Percentiles rank a stretch among this genome's conserved stretches.
These are phyloP conservation scores for Acanthococcus lagerstroemiae DNA, from an alignment of 2,888 invertebrate species.

Conservation along the genomic window DNA sequence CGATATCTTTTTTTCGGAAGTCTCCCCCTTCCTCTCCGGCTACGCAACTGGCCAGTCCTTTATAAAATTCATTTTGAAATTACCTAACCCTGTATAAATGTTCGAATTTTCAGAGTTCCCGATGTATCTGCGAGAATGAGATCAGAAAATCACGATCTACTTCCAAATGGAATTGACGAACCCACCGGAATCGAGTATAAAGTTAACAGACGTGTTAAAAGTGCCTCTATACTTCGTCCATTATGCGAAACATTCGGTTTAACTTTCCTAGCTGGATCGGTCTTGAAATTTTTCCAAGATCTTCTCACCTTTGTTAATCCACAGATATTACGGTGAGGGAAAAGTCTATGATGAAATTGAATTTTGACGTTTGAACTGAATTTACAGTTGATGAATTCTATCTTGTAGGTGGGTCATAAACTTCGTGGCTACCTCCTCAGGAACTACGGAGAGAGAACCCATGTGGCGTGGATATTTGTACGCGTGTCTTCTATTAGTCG, in stretches of 20 bases:
- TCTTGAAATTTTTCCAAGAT: conserved; percentile 74
- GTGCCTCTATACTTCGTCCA: conserved; percentile 71
- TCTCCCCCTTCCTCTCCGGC: not conserved
- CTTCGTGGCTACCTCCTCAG: too few relatives aligned
- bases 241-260: conserved; percentile 78
- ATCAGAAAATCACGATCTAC: conserved; percentile 7
- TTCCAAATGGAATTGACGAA: not conserved
- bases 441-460: too few relatives aligned
- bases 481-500: conserved; percentile 46
- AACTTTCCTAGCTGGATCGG: conserved; percentile 73
- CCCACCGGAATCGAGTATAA: conserved; percentile 1
- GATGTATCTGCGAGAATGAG: not conserved
- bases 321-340: conserved; percentile 69
- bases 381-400: too few relatives aligned
- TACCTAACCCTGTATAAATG: too few relatives aligned
- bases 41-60: not conserved
- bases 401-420: too few relatives aligned
- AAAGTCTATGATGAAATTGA: too few relatives aligned
- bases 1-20: not conserved
- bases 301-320: conserved; percentile 80
- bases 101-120: conserved; percentile 3
- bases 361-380: too few relatives aligned
- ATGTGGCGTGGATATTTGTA: conserved; percentile 52
- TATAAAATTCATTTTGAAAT: too few relatives aligned
- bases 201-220: conserved; percentile 1